Evolutionary conservation across 2,113 vertebrate genomes (phyloP).

Genomic region (Baryphthengus martii): DNA sequence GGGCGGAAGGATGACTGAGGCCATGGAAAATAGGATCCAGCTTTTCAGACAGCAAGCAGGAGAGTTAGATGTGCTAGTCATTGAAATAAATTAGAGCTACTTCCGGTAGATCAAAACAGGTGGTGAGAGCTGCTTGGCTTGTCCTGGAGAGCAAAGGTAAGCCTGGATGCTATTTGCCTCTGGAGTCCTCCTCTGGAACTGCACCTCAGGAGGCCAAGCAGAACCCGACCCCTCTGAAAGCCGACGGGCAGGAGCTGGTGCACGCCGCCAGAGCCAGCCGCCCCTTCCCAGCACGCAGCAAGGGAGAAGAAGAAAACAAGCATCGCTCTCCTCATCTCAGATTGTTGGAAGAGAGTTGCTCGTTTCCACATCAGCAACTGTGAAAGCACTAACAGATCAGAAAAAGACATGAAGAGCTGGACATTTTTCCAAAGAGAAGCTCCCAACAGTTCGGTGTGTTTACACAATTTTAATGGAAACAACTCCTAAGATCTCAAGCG

Average conservation of each 20-base stretch:
- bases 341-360: background rate
- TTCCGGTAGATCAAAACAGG: background rate
- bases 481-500: background rate
- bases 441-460: background rate
- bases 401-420: background rate
- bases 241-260: background rate
- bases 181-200: background rate
- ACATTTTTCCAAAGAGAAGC: background rate
- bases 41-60: background rate
- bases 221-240: background rate
- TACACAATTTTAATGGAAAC: background rate
- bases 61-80: background rate
- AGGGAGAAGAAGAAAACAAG: background rate
- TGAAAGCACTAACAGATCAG: background rate
- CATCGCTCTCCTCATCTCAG: background rate
- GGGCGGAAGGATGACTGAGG: background rate
- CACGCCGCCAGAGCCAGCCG: background rate
- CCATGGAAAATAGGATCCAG: constrained; percentile 19
- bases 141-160: background rate
- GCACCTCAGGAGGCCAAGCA: background rate
- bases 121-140: background rate
- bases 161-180: background rate
- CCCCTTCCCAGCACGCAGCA: background rate
- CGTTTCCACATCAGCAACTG: background rate
- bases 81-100: background rate